Evolutionary conservation across 2,113 vertebrate species (phyloP).

Genomic region (Tachuris rubrigastra): DNA sequence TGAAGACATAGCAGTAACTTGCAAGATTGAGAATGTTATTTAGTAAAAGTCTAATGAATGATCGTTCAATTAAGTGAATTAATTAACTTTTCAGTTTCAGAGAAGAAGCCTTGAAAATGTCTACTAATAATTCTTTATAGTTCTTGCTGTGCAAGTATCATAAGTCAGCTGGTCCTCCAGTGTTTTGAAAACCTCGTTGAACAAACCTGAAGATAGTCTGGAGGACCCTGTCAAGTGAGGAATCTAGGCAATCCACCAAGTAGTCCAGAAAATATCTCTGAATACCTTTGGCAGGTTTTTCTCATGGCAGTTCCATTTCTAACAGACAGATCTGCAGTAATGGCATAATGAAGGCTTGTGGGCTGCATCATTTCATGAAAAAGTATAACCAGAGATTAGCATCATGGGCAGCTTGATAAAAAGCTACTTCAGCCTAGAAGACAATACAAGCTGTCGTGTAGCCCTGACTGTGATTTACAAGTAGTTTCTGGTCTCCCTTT

Average conservation of each 20-base stretch:
- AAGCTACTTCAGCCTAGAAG: neutral
- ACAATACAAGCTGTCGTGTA: neutral
- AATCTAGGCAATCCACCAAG: neutral
- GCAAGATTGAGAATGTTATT: slow-evolving; percentile 17
- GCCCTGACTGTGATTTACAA: neutral
- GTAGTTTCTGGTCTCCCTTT: neutral
- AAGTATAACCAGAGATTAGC: neutral
- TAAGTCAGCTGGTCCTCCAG: neutral
- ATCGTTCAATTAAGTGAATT: slow-evolving; percentile 6
- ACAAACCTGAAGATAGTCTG: neutral
- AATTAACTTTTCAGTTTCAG: neutral
- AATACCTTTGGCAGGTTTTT: neutral
- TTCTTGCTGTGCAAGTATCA: neutral
- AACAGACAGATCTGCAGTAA: neutral
- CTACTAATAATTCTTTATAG: neutral
- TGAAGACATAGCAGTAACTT: slow-evolving; percentile 13
- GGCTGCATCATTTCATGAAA: neutral
- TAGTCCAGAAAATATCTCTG: fast-evolving
- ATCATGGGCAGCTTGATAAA: neutral
- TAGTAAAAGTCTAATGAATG: slow-evolving; percentile 28
- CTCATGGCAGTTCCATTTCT: neutral
- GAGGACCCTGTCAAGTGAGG: neutral
- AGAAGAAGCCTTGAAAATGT: neutral
- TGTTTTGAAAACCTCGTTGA: neutral
- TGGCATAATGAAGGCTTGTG: neutral